phyloP scores from a whole-genome alignment of 2,797 vertebrate genomes.

The Urocyon cinereoargenteus region DNA sequence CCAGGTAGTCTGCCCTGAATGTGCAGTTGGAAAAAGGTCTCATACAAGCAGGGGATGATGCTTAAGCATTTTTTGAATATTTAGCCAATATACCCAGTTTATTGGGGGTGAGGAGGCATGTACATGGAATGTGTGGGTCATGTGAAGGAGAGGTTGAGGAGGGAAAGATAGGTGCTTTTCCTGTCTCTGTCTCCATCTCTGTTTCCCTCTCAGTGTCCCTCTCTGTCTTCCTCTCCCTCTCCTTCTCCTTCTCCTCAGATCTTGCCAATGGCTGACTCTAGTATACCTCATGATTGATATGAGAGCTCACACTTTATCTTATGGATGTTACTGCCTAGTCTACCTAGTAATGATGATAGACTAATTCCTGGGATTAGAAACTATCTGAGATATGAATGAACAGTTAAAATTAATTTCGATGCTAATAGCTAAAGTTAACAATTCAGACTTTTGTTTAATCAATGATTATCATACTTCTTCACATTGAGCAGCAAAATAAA shows the following conservation, averaged over 20 bases:
- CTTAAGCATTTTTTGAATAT: not conserved
- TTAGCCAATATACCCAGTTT: not conserved
- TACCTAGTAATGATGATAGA: not conserved
- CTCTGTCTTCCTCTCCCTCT: no score
- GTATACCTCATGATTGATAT: not conserved
- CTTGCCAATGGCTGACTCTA: not conserved
- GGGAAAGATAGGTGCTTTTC: no score
- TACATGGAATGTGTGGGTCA: no score
- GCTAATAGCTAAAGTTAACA: not conserved
- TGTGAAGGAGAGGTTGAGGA: not conserved
- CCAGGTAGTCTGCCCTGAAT: not conserved
- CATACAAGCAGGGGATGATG: not conserved
- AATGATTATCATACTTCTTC: slow-evolving; percentile 1
- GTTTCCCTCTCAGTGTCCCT: no score
- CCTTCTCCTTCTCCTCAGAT: not conserved
- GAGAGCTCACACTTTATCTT: not conserved
- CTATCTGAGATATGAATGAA: not conserved
- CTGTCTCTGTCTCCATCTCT: not conserved
- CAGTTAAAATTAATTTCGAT: not conserved
- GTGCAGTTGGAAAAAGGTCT: not conserved
- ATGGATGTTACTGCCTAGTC: not conserved
- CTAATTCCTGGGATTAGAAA: not conserved
- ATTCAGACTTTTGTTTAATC: not conserved
- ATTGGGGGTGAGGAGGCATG: no score
- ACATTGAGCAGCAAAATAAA: not conserved